Evolutionary conservation across 37 sponge, comb jelly and placozoan genomes (phyloP).

Genomic region (Aphrocallistes beatrix): DNA sequence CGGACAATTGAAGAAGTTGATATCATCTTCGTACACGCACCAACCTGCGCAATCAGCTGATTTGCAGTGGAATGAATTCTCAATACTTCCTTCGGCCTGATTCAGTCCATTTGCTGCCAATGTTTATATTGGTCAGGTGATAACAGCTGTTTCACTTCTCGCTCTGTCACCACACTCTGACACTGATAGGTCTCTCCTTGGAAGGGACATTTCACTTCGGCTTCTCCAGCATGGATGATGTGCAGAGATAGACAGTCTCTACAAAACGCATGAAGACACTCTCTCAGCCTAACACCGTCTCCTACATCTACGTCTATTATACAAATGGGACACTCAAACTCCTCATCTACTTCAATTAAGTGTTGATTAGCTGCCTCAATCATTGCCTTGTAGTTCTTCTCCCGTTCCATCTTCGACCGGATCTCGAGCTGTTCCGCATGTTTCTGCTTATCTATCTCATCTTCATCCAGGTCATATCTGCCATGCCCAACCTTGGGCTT

Average conservation of each 20-base stretch:
- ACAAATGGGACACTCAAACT: conserved; percentile 79
- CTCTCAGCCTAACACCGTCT: conserved; percentile 64
- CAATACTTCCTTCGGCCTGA: conserved; percentile 50
- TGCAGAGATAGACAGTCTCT: conserved; percentile 52
- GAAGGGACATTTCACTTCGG: conserved; percentile 75
- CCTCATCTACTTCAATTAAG: conserved; percentile 32
- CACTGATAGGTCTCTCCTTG: conserved; percentile 46
- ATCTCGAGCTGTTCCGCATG: conserved; percentile 24
- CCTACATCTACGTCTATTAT: conserved; percentile 37
- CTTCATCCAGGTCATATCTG: conserved; percentile 27
- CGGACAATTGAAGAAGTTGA: conserved; percentile 40
- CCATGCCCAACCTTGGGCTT: too few relatives aligned
- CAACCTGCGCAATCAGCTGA: conserved; percentile 65
- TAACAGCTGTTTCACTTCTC: conserved; percentile 69
- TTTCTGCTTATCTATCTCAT: conserved; percentile 21
- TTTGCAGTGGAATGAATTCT: conserved; percentile 65
- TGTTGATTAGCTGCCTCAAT: conserved; percentile 34
- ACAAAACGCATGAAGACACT: conserved; percentile 77
- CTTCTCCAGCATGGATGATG: conserved; percentile 36
- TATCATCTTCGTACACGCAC: conserved; percentile 85
- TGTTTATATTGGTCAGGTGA: conserved; percentile 46
- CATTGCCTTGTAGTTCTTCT: conserved; percentile 36
- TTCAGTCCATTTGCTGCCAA: conserved; percentile 32
- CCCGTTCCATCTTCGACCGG: background rate
- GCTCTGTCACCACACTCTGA: conserved; percentile 46